Conservation (phyloP, 92 coral and sea anemone genomes). For the Phenganax subtilis region DNA sequence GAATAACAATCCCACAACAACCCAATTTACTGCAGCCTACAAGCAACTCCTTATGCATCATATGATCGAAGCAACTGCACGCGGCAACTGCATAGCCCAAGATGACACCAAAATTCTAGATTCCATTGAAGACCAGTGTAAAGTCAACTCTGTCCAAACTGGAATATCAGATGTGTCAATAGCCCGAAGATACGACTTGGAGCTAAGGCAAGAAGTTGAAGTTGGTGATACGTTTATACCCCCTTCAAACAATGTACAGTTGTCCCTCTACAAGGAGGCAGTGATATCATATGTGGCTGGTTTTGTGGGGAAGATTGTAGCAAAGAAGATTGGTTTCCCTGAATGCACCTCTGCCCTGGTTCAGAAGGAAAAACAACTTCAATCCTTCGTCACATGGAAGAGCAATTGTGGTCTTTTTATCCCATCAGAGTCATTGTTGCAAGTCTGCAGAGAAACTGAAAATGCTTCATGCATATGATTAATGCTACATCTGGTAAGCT, state of each 20-base stretch:
- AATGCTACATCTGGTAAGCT: background rate
- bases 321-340: background rate
- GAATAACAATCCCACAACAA: slow-evolving; percentile 10
- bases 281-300: background rate
- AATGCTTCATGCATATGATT: background rate
- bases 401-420: background rate
- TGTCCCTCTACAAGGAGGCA: background rate
- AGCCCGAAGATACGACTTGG: background rate
- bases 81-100: background rate
- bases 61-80: background rate
- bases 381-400: background rate
- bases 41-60: background rate
- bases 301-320: background rate
- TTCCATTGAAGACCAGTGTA: background rate
- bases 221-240: background rate
- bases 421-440: background rate
- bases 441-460: background rate
- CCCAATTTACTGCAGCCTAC: slow-evolving; percentile 8
- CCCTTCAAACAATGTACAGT: background rate
- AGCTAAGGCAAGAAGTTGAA: background rate
- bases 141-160: background rate
- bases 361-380: background rate
- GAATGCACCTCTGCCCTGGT: background rate
- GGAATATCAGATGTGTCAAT: background rate
- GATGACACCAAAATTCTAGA: slow-evolving; percentile 1